Evolutionary conservation across 2,888 invertebrate genomes (phyloP).

Genomic region (Platycheirus albimanus): DNA sequence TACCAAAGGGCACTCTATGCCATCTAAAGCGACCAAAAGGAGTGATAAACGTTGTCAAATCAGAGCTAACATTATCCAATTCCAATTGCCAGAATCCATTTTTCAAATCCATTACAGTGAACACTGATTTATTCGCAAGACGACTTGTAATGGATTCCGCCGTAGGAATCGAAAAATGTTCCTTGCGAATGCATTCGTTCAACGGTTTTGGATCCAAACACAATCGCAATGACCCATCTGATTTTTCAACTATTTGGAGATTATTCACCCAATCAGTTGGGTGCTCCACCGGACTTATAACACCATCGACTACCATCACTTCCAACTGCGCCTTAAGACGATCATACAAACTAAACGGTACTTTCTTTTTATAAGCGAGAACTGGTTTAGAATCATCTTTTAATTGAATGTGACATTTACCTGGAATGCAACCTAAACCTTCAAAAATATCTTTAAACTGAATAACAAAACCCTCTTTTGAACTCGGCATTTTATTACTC

Average conservation of each 20-base stretch:
- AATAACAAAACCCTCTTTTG: too few relatives aligned
- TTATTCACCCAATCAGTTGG: conserved; percentile 69
- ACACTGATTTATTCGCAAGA: too few relatives aligned
- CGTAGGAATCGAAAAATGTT: conserved; percentile 61
- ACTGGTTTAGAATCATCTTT: too few relatives aligned
- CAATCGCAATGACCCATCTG: conserved; percentile 62
- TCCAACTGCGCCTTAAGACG: conserved; percentile 7
- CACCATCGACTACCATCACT: conserved; percentile 1
- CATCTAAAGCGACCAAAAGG: conserved; percentile 62
- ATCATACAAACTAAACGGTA: too few relatives aligned
- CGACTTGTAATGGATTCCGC: too few relatives aligned
- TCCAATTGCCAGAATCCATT: conserved; percentile 65
- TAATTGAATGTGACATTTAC: too few relatives aligned
- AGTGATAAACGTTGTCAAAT: conserved; percentile 56
- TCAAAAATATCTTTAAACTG: too few relatives aligned
- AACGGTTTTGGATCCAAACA: conserved; percentile 73
- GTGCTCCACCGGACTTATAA: conserved; percentile 18
- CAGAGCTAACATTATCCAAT: conserved; percentile 40
- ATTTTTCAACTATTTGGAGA: conserved; percentile 65
- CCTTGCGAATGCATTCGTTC: conserved; percentile 75
- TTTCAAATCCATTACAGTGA: conserved; percentile 39
- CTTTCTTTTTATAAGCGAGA: conserved; percentile 34
- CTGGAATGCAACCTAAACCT: too few relatives aligned
- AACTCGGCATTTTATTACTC: too few relatives aligned
- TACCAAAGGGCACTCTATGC: conserved; percentile 58